These are phyloP conservation scores for Drosophila mayaguana DNA, from an alignment of 2,888 invertebrate species.

Conservation along the genomic window DNA sequence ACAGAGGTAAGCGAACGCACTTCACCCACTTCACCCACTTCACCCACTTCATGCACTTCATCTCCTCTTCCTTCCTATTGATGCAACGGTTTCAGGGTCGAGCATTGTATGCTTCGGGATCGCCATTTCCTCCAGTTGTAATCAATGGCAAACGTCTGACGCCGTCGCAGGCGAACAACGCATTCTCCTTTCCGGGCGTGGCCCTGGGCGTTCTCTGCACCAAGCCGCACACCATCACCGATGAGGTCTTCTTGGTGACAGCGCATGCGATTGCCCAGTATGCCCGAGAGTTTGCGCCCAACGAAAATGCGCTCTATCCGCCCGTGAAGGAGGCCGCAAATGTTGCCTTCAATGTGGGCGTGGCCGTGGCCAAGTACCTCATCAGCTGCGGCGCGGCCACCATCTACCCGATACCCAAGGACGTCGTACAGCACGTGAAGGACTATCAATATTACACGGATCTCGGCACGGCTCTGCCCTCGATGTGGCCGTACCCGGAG, in stretches of 20 bases:
- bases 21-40: too few species aligned
- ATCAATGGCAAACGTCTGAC: conserved; percentile 54
- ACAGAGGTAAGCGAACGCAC: conserved; percentile 49
- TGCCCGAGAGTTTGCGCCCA: neutral
- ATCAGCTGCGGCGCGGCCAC: conserved; percentile 18
- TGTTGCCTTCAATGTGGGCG: conserved; percentile 37
- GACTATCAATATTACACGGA: conserved; percentile 28
- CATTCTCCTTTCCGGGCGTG: conserved; percentile 65
- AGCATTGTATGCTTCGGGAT: conserved; percentile 60
- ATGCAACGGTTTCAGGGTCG: conserved; percentile 51
- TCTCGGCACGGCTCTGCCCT: conserved; percentile 20
- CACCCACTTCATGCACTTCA: too few species aligned
- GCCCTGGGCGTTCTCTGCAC: conserved; percentile 40
- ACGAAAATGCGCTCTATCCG: conserved; percentile 28
- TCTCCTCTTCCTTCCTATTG: too few species aligned
- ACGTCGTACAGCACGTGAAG: conserved; percentile 28
- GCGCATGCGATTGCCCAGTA: conserved; percentile 54
- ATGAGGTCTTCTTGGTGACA: conserved; percentile 48
- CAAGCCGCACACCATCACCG: conserved; percentile 34
- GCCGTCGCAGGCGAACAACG: conserved; percentile 65
- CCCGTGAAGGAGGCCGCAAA: conserved; percentile 31
- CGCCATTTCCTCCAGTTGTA: conserved; percentile 66
- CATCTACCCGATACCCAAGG: conserved; percentile 17
- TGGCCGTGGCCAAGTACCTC: conserved; percentile 40
- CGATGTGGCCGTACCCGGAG: conserved; percentile 53